Evolutionary conservation across 2,797 vertebrate genomes (phyloP), one percentile per base, ranked within the genome.

Genomic region (Alfaro cultratus): DNA sequence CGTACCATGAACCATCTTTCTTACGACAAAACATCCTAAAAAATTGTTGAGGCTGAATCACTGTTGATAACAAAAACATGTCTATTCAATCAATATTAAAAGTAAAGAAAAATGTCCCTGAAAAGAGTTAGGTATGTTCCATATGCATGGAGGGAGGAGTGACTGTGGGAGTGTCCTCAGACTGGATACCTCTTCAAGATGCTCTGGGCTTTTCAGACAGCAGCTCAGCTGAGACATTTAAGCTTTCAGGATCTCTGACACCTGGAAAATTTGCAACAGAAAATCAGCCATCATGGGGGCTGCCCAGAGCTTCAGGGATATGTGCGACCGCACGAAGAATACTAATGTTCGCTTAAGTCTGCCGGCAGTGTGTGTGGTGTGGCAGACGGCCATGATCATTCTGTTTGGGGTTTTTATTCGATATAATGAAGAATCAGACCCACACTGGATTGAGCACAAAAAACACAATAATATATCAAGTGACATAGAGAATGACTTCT

Each of bases 371-470:
- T 99, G 98, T 86, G 82, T 98, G 15, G 90, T 97, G 77, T 97
- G 97, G 96, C 94, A 99, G 89, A 88, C 84, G 41, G 93, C 92
- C 47, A 96, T 99, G 97, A 96, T 99, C 41, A 87, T 98, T 82
- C 95, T 99, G 47, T 99, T 99, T 0, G 98, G 98, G 0, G 81
- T 98, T 70, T 99, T 99, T 0, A 95, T 98, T 72, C 97, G 97
- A 49, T 99, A 98, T 6, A 1, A 97, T 29, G 1, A 86, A 0
- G 95, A 98, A 21, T 84, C 97, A 0, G 93, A 97, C 1, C 5
- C 97, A 0, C 95, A 93, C 85, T 99, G 97, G 97, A 8, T 79
- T 34, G 90, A 96, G 34, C 23, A 86, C 75, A 97, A 41, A 80
- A 45, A 0, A 4, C 0, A 1, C 0, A 0, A 82, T 0, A 98